Evolutionary conservation across 2,888 invertebrate genomes (phyloP), one percentile per base, ranked within the genome.

Genomic region (Spilarctia lutea): DNA sequence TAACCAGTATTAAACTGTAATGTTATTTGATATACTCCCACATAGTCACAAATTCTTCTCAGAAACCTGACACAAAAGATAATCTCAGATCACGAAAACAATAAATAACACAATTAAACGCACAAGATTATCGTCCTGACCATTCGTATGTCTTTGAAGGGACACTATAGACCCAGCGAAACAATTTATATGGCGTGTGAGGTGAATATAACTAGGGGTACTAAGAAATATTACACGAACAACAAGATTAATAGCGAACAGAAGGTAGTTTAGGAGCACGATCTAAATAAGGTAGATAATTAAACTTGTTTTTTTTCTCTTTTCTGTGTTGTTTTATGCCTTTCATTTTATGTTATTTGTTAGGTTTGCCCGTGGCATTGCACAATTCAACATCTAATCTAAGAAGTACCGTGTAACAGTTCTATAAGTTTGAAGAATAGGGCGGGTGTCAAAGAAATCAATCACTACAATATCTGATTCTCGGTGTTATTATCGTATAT

Each of bases 171-270:
- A 80, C 83, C 87, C 81, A 84, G 87, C 86, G 84, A 89, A 89
- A 90, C 91, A 89, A 91, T 91, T 90, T 88, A 89, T 90, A 84
- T 85, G 83, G 86, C 82, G 84, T 88, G 87, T 83, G 88, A 82
- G 87, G 88, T 88, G 89, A 91, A 91, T 90, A 90, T 90, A 91
- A 90, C 91, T 91, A 90, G 87, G 88, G 89, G 89, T 90, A 88
- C 86, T 76, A 86, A 89, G 91, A 93, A 90, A 91, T 92, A 92
- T 93, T 88, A 90, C 90, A 89, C 91, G 89, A 87, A 91, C 87
- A 91, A 88, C 91, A 84, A 92, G 93, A 93, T 93, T 91, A 93
- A 93, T 93, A 92, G 90, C 79, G 86, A 76, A 84, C 83, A 91
- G 89, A 89, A 89, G 89, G 89, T 27, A 87, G 89, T 88, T 80